Evolutionary conservation across 1,140 invertebrate genomes (phyloP), one percentile per base, ranked within the genome.

Genomic region (Venustaconcha ellipsiformis): DNA sequence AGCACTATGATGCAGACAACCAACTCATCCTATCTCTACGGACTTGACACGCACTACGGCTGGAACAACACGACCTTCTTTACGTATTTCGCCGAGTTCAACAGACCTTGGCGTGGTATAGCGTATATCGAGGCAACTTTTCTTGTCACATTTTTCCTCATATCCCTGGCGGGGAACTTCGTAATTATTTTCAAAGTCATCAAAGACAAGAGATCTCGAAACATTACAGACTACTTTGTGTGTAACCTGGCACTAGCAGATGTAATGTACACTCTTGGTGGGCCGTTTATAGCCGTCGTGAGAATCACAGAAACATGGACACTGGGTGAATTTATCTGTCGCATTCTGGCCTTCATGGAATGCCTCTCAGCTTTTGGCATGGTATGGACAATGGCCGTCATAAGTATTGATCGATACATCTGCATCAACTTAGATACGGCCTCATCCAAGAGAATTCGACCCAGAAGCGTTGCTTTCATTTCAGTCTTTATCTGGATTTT

Each of bases 341-440:
- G 79, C 15, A 26, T 83, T 6, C 57, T 87, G 20, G 78, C 79
- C 30, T 85, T 82, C 57, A 14, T 70, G 13, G 64, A 81, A 71
- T 84, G 83, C 60, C 80, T 84, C 6, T 86, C 84, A 48, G 82
- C 77, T 11, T 76, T 81, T 57, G 83, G 83, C 11, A 80, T 80
- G 57, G 85, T 87, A 30, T 88, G 86, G 86, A 87, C 85, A 0
- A 83, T 88, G 86, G 81, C 82, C 0, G 69, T 83, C 20, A 87
- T 88, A 3, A 86, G 86, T 60, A 77, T 88, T 18, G 86, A 88
- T 70, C 77, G 86, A 63, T 83, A 84, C 60, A 70, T 81, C 2
- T 83, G 82, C 26, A 88, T 85, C 30, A 82, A 78, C n/a, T 77
- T 66, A 57, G 72, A 37, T 11, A 15, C 70, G 8, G 37, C 67